Evolutionary conservation across 2,797 vertebrate species (phyloP), one percentile per base, ranked within the genome.

Genomic region (Percopsis omiscomaycus): DNA sequence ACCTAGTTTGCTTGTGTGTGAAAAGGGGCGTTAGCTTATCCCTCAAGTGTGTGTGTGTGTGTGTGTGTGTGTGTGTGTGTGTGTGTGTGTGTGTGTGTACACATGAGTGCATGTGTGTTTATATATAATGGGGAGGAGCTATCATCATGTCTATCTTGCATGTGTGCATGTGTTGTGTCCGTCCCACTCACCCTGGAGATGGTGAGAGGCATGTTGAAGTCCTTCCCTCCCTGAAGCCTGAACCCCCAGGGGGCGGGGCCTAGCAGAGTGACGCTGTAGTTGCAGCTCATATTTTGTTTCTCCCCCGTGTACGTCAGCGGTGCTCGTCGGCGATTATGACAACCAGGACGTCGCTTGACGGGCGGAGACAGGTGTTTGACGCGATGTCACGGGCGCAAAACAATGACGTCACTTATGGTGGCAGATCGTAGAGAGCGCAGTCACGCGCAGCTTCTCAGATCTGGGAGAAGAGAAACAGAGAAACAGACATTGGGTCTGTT

Each of bases 231-330:
- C 85, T 98, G 96, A 82, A 99, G 96, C 63, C 96, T 93, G 91
- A 99, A 99, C 68, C 97, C 97, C 96, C 96, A 99, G 44, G 97
- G 97, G 85, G 95, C 95, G 0, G 97, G 95, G 84, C 95, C 95
- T n/a, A 77, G 79, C 83, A 99, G 87, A 47, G 94, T 93, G 77
- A 94, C 93, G 0, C 75, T 96, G 92, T 98, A 98, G 91, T 93
- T 96, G 89, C 90, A 94, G 94, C 95, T 97, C 92, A 88, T 92
- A 86, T 73, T n/a, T n/a, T n/a, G n/a, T n/a, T 91, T 51, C 80
- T 15, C 47, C 11, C 1, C 51, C 2, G 9, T 42, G 9, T 42
- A 42, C 37, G 8, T 42, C 49, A 72, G 59, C 59, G 61, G 59
- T 51, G n/a, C 28, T 1, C 50, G 52, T 69, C 5, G 6, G 42